These are phyloP conservation scores for Drosophila kurseongensis DNA, from an alignment of 1,140 invertebrate genomes.

Conservation along the genomic window DNA sequence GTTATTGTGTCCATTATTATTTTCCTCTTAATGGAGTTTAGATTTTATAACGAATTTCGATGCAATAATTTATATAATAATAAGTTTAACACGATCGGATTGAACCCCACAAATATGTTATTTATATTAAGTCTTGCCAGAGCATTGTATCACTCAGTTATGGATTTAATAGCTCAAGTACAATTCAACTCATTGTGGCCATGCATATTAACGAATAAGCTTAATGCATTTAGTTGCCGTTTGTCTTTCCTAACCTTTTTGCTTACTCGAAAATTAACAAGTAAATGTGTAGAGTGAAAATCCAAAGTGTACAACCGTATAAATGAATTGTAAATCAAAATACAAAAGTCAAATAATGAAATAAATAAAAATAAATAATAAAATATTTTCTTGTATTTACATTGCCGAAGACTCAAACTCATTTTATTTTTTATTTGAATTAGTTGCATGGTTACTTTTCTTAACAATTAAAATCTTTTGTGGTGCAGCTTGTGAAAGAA, in stretches of 20 bases:
- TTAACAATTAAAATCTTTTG: no score
- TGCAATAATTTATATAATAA: conserved; percentile 41
- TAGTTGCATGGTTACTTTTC: no score
- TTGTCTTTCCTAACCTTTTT: conserved; percentile 25
- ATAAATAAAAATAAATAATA: conserved; percentile 5
- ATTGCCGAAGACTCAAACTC: not conserved
- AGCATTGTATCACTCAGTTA: conserved; percentile 19
- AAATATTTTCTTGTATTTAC: not conserved
- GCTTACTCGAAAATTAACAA: conserved; percentile 21
- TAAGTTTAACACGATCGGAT: conserved; percentile 3
- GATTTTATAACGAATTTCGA: conserved; percentile 6
- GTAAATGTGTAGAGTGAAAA: conserved; percentile 18
- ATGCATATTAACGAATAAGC: conserved; percentile 43
- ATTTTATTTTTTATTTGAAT: not conserved
- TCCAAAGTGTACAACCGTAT: conserved; percentile 18
- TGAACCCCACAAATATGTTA: conserved; percentile 18
- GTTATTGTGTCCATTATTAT: conserved; percentile 4
- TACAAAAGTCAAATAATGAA: not conserved
- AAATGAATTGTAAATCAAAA: conserved; percentile 40
- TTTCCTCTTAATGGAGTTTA: conserved; percentile 4
- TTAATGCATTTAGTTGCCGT: conserved; percentile 50
- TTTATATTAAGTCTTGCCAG: conserved; percentile 60
- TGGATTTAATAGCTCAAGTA: conserved; percentile 29
- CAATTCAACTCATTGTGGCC: conserved; percentile 60
- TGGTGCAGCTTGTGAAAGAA: no score